Evolutionary conservation across 2,113 vertebrate genomes (phyloP).

Genomic region (Donacobius atricapilla): DNA sequence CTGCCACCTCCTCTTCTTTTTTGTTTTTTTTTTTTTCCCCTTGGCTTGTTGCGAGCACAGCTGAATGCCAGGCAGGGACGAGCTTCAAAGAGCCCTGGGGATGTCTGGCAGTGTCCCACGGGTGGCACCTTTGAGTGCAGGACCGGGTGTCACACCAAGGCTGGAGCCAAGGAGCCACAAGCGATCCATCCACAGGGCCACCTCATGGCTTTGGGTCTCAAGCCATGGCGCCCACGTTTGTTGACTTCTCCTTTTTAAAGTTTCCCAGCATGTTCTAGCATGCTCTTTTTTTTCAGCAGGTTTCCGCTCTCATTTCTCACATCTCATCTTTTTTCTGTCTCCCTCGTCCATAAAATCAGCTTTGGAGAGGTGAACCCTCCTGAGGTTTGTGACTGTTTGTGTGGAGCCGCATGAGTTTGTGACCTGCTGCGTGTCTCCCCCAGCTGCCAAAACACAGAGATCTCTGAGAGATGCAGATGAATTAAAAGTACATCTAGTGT

Average conservation of each 20-base stretch:
- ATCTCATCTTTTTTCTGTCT: neutral
- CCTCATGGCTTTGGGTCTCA: rapidly evolving
- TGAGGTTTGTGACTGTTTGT: rapidly evolving
- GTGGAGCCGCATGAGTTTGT: neutral
- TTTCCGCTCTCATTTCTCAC: neutral
- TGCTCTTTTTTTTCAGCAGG: neutral
- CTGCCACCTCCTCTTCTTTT: slow-evolving; percentile 34
- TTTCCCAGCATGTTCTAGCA: neutral
- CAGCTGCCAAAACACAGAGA: neutral
- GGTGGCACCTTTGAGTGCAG: neutral
- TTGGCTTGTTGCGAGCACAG: neutral
- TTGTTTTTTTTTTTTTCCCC: neutral
- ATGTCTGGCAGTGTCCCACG: neutral
- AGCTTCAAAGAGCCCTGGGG: neutral
- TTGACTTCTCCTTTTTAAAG: neutral
- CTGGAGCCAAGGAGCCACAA: neutral
- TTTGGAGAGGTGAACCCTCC: neutral
- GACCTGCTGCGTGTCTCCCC: neutral
- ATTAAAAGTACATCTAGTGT: neutral
- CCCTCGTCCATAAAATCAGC: neutral
- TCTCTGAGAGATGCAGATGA: neutral
- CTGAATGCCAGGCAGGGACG: neutral
- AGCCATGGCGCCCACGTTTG: rapidly evolving
- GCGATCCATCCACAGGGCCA: neutral
- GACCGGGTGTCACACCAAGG: rapidly evolving